Base-by-base conservation (phyloP, 2,888 invertebrate genomes). In the Drosophila phalerata region DNA sequence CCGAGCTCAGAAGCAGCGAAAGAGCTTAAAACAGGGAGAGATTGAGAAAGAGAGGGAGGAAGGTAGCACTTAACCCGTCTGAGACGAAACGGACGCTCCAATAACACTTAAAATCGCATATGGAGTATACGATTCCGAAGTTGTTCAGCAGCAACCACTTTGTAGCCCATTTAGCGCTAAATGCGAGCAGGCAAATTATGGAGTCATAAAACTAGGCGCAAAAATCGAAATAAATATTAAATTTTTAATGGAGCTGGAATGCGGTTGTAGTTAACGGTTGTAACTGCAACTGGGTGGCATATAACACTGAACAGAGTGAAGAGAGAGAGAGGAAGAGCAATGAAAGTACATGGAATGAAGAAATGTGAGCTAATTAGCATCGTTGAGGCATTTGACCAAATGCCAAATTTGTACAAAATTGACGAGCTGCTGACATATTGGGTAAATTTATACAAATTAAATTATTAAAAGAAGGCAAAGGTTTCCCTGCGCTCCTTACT, bases 371-470 rank as follows among this genome's bases (percentile, higher is more conserved):
- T 69, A 81, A 81, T 82, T 79, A 66, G 65, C 61, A 66, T 47
- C 61, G 63, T 47, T 34, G 49, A 13, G 6, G 19, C 43, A 43
- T 22, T 22, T 43, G 43, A 43, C 43, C 43, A 43, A 22, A 22
- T 43, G 43, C 22, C 47, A 73, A 69, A 77, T 58, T 61, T 60
- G 66, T 19, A n/a, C 32, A 13, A 64, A 66, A 78, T 66, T 79
- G 86, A 84, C 69, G 78, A 67, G 65, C 61, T 53, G 63, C 48
- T 71, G 85, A 87, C 85, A 79, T 84, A 79, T 87, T 87, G 77
- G 76, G 88, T 77, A 78, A 87, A 87, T 84, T 87, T 87, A 82
- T 78, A 84, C 88, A 84, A 87, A 85, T 84, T 87, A 85, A 87
- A 87, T 84, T 85, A 85, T 84, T 77, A 80, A 79, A 79, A 79